Conservation (phyloP, 2,113 vertebrate genomes). For the Coreoperca whiteheadi region DNA sequence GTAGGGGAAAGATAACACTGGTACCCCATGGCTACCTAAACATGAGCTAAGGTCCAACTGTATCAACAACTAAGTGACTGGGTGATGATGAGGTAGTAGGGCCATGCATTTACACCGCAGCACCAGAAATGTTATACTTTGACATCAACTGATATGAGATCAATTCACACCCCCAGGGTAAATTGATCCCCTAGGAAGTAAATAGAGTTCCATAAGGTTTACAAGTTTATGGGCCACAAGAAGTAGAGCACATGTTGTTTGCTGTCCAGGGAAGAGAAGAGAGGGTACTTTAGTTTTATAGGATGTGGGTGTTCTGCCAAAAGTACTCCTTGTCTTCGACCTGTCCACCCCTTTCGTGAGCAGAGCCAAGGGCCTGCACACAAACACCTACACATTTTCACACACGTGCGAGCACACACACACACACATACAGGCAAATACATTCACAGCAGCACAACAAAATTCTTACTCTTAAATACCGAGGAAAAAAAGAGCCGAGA, state of each 20-base stretch:
- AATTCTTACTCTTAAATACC: conserved; percentile 25
- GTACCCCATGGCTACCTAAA: conserved; percentile 76
- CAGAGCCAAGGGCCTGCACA: conserved; percentile 48
- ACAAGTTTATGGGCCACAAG: conserved; percentile 50
- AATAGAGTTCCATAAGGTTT: conserved; percentile 46
- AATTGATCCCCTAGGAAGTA: conserved; percentile 22
- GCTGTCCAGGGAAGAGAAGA: conserved; percentile 47
- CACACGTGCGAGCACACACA: not conserved
- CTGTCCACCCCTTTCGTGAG: conserved; percentile 65
- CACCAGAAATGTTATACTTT: conserved; percentile 5
- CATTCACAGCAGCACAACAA: conserved; percentile 28
- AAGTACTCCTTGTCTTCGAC: conserved; percentile 56
- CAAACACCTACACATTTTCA: not conserved
- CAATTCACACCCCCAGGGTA: conserved; percentile 15
- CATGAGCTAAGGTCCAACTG: conserved; percentile 75
- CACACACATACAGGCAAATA: conserved; percentile 5
- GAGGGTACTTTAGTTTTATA: conserved; percentile 68
- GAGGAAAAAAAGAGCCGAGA: conserved; percentile 31
- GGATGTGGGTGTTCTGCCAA: conserved; percentile 70
- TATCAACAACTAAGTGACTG: conserved; percentile 70
- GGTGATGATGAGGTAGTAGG: conserved; percentile 57
- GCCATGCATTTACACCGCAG: conserved; percentile 16
- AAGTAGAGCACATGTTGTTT: conserved; percentile 62
- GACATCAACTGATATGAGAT: conserved; percentile 30
- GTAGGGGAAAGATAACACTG: conserved; percentile 66